phyloP scores from a whole-genome alignment of 2,797 vertebrate species.

The Accipiter badius region DNA sequence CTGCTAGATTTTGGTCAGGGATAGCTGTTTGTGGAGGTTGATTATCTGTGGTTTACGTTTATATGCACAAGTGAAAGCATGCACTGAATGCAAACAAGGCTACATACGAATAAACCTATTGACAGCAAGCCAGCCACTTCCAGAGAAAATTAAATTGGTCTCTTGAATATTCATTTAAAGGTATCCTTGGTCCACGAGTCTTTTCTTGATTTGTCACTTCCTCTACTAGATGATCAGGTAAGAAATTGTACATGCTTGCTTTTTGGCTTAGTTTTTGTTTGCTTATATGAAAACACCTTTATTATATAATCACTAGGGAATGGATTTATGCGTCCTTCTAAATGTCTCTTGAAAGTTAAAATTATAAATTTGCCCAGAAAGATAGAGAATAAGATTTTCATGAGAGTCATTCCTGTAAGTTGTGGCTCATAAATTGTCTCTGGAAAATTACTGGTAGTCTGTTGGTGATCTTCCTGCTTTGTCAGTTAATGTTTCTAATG shows the following conservation, averaged over 20 bases:
- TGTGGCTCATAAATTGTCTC: neutral
- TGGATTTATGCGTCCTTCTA: neutral
- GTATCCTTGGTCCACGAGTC: conserved; percentile 92
- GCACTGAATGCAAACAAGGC: neutral
- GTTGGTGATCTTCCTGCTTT: neutral
- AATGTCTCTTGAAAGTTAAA: neutral
- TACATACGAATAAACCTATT: neutral
- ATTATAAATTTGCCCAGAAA: neutral
- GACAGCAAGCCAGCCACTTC: neutral
- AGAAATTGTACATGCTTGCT: neutral
- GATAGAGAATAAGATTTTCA: neutral
- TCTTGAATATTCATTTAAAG: conserved; percentile 73
- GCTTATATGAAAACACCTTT: neutral
- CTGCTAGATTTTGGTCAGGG: neutral
- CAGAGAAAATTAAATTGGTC: neutral
- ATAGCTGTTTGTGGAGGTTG: neutral
- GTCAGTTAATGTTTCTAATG: neutral
- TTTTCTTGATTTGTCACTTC: conserved; percentile 97
- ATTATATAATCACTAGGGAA: neutral
- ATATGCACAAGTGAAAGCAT: neutral
- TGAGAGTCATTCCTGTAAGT: neutral
- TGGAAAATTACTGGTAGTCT: neutral
- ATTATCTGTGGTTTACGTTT: neutral
- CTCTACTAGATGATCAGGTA: conserved; percentile 91
- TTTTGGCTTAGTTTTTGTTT: neutral